phyloP scores from a whole-genome alignment of 2,888 invertebrate species.

The Cheilosia variabilis region DNA sequence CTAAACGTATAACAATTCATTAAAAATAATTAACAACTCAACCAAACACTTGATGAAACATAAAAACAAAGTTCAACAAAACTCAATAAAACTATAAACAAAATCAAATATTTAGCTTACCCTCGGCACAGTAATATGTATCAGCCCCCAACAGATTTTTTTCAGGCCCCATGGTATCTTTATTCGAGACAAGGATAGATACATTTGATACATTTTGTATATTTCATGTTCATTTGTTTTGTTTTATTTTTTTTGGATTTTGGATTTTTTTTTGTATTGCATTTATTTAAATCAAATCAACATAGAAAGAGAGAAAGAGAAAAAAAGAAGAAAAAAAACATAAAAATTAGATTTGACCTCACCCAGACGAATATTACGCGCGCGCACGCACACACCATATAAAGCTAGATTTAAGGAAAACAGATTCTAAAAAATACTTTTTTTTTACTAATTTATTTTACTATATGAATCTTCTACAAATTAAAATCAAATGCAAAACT shows the following conservation, averaged over 20 bases:
- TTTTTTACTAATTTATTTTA: not conserved
- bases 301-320: slow-evolving; percentile 68
- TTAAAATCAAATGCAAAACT: not conserved
- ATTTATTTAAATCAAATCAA: slow-evolving; percentile 60
- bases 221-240: slow-evolving; percentile 56
- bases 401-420: slow-evolving; percentile 35
- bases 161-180: slow-evolving; percentile 84
- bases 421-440: not conserved
- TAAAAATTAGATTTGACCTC: slow-evolving; percentile 69
- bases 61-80: not conserved
- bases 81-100: slow-evolving; percentile 50
- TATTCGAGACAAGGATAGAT: slow-evolving; percentile 75
- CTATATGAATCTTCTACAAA: slow-evolving; percentile 16
- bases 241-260: slow-evolving; percentile 65
- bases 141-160: slow-evolving; percentile 84
- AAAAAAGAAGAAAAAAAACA: slow-evolving; percentile 52
- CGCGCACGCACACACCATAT: slow-evolving; percentile 67
- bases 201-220: slow-evolving; percentile 64
- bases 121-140: slow-evolving; percentile 84
- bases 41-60: slow-evolving; percentile 10
- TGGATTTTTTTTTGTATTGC: slow-evolving; percentile 61
- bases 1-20: not conserved
- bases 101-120: slow-evolving; percentile 82
- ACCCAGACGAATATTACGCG: slow-evolving; percentile 59
- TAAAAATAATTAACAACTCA: slow-evolving; percentile 37